phyloP scores from a whole-genome alignment of 2,888 invertebrate species.

The Philaethria dido region DNA sequence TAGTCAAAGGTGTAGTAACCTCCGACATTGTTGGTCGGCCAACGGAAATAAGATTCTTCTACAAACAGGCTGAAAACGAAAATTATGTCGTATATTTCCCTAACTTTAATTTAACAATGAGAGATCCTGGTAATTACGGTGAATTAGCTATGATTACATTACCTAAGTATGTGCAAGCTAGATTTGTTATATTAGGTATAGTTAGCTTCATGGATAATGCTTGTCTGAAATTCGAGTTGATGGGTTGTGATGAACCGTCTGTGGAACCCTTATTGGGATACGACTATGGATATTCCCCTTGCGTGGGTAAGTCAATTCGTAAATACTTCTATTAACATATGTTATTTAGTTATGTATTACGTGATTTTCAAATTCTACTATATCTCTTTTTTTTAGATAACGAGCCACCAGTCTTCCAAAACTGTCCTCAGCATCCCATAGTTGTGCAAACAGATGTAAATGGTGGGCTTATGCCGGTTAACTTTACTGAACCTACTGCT shows the following conservation, averaged over 20 bases:
- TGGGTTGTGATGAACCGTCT: constrained; percentile 96
- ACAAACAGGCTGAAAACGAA: constrained; percentile 96
- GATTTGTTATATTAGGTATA: constrained; percentile 97
- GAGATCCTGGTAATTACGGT: constrained; percentile 97
- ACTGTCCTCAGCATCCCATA: constrained; percentile 97
- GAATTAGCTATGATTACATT: constrained; percentile 98
- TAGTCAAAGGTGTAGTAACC: constrained; percentile 97
- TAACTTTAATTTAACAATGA: constrained; percentile 96
- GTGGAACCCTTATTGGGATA: constrained; percentile 94
- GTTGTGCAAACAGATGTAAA: constrained; percentile 94
- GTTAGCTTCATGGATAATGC: constrained; percentile 98
- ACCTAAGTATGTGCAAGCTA: constrained; percentile 96
- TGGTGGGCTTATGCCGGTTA: constrained; percentile 94
- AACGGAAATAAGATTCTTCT: constrained; percentile 98
- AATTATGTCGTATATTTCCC: constrained; percentile 99
- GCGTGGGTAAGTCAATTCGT: constrained; percentile 86
- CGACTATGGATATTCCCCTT: constrained; percentile 96
- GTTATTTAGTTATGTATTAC: neutral
- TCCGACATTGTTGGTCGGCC: constrained; percentile 97
- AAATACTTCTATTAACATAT: neutral
- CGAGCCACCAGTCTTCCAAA: constrained; percentile 98
- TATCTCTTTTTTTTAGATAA: constrained; percentile 84
- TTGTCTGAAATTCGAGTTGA: constrained; percentile 96
- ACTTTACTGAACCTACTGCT: constrained; percentile 96
- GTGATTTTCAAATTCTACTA: neutral